Percentiles rank a stretch among this genome's conserved stretches.
These are phyloP conservation scores for Leucozona laternaria DNA, from an alignment of 2,888 invertebrate species.

Conservation along the genomic window DNA sequence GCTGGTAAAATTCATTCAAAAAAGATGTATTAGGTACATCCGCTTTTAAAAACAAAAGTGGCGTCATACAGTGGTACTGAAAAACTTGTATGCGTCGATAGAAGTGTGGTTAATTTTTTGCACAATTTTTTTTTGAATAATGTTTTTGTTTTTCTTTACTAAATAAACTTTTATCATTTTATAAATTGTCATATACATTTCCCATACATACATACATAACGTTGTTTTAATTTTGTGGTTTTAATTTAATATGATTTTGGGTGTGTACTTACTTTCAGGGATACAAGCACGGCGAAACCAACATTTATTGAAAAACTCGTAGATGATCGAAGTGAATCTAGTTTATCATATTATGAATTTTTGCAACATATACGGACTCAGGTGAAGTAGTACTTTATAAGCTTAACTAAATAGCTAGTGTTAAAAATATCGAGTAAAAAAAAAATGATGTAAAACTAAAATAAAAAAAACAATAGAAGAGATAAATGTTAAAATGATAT, in stretches of 20 bases:
- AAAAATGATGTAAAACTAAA: constrained; percentile 34
- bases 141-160: too few species aligned
- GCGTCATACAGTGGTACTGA: too few species aligned
- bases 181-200: too few species aligned
- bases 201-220: too few species aligned
- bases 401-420: constrained; percentile 77
- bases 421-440: constrained; percentile 57
- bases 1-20: too few species aligned
- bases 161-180: too few species aligned
- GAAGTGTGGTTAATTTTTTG: too few species aligned
- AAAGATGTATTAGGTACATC: too few species aligned
- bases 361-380: constrained; percentile 96
- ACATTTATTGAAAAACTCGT: constrained; percentile 94
- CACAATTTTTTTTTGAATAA: too few species aligned
- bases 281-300: constrained; percentile 93
- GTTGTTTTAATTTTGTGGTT: background rate
- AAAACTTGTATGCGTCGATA: too few species aligned
- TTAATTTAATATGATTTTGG: background rate
- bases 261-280: constrained; percentile 85
- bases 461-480: constrained; percentile 40
- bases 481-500: constrained; percentile 32
- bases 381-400: constrained; percentile 89
- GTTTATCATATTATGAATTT: constrained; percentile 99
- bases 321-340: constrained; percentile 97
- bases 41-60: too few species aligned